Evolutionary conservation across 2,797 vertebrate species (phyloP).

Genomic region (Morus bassanus): DNA sequence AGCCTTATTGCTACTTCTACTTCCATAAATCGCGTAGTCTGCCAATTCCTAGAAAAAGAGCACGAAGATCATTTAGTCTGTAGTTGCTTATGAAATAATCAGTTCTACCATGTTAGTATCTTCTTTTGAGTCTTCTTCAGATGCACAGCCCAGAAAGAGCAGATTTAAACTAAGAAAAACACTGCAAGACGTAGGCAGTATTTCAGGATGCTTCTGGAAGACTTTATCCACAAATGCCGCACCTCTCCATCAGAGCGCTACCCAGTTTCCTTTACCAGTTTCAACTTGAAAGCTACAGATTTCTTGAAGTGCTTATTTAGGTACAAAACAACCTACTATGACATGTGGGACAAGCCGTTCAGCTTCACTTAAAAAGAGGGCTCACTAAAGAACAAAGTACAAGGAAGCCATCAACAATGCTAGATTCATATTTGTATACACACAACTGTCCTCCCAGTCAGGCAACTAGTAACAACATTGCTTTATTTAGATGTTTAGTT

Average conservation of each 20-base stretch:
- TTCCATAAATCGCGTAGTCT: conserved; percentile 90
- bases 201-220: background rate
- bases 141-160: background rate
- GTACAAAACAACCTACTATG: background rate
- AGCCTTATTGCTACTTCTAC: conserved; percentile 94
- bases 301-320: background rate
- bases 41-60: conserved; percentile 84
- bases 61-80: background rate
- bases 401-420: background rate
- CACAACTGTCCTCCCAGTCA: background rate
- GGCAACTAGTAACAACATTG: background rate
- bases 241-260: background rate
- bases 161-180: background rate
- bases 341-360: rapidly evolving
- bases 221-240: background rate
- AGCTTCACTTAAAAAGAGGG: background rate
- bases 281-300: background rate
- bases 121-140: background rate
- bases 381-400: background rate
- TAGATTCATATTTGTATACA: background rate
- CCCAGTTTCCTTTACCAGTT: background rate
- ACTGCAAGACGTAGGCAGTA: background rate
- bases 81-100: background rate
- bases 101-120: background rate
- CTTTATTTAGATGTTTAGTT: background rate